A percentile compares a stretch with the other conserved stretches of the same genome.
Conservation (phyloP, 1,140 invertebrate genomes). For the Halotydeus destructor region DNA sequence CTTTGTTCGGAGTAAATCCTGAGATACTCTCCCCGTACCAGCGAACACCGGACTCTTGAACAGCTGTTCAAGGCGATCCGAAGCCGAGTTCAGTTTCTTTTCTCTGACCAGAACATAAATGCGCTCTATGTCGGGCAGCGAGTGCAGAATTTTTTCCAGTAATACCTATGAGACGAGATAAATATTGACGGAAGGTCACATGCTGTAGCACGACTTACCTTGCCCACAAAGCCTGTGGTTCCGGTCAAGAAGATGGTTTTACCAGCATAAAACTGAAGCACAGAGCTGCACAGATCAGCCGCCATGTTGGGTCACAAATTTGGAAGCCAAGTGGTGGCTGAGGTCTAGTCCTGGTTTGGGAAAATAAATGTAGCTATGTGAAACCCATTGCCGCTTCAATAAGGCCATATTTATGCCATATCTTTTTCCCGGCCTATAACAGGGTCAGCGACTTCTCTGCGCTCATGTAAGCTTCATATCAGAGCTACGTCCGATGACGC, state of each 20-base stretch:
- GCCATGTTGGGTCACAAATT: too few relatives aligned
- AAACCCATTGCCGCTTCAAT: too few relatives aligned
- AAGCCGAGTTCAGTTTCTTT: conserved; percentile 5
- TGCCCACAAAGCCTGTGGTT: conserved; percentile 45
- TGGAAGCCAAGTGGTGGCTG: too few relatives aligned
- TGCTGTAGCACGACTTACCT: too few relatives aligned
- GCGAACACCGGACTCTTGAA: background rate
- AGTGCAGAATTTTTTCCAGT: background rate
- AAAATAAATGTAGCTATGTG: too few relatives aligned
- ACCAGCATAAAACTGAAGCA: conserved; percentile 34
- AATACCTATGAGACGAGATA: background rate
- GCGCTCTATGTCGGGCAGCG: conserved; percentile 22
- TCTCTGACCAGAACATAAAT: conserved; percentile 50
- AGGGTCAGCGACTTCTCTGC: too few relatives aligned
- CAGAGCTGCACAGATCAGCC: too few relatives aligned
- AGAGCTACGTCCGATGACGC: too few relatives aligned
- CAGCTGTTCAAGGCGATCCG: conserved; percentile 7
- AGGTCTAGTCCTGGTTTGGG: too few relatives aligned
- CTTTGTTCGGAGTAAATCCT: conserved; percentile 43
- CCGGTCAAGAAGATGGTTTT: conserved; percentile 40
- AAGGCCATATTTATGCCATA: too few relatives aligned
- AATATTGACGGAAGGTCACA: background rate
- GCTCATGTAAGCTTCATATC: too few relatives aligned
- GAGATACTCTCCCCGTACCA: conserved; percentile 42
- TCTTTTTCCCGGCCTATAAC: too few relatives aligned